Evolutionary conservation across 1,140 invertebrate genomes (phyloP).

Genomic region (Heliconius eleuchia): DNA sequence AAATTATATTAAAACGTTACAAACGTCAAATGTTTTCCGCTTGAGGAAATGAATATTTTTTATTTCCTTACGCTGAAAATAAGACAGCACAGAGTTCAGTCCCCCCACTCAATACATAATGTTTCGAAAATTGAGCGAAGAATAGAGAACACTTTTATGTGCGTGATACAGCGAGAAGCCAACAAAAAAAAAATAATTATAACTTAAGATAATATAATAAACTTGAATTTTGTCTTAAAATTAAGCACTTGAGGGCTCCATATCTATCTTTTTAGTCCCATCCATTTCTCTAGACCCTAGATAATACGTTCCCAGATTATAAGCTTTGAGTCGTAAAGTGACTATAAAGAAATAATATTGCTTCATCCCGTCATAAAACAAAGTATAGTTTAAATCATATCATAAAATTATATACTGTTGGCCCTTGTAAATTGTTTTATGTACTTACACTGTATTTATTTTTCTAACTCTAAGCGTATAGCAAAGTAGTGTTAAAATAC

Average conservation of each 20-base stretch:
- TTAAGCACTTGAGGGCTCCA: neutral
- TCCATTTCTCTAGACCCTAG: neutral
- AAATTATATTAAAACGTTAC: too few relatives aligned
- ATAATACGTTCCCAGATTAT: slow-evolving; percentile 4
- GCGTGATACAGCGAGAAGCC: too few relatives aligned
- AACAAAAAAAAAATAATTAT: neutral
- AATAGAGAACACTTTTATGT: too few relatives aligned
- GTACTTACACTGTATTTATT: neutral
- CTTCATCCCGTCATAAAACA: slow-evolving; percentile 1
- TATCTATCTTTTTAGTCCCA: neutral
- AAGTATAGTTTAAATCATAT: neutral
- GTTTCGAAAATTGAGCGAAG: too few relatives aligned
- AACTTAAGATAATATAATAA: neutral
- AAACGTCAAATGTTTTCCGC: too few relatives aligned
- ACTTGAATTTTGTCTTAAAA: neutral
- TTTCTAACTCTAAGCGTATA: neutral
- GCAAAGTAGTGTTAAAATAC: too few relatives aligned
- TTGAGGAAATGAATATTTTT: too few relatives aligned
- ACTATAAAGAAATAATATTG: slow-evolving; percentile 15
- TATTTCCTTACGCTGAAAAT: too few relatives aligned
- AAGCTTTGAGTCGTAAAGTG: slow-evolving; percentile 9
- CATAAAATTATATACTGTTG: neutral
- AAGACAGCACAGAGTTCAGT: too few relatives aligned
- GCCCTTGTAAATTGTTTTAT: neutral
- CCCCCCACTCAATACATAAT: too few relatives aligned